Evolutionary conservation across 2,113 vertebrate genomes (phyloP).

Genomic region (sheep (Ovis aries)): DNA sequence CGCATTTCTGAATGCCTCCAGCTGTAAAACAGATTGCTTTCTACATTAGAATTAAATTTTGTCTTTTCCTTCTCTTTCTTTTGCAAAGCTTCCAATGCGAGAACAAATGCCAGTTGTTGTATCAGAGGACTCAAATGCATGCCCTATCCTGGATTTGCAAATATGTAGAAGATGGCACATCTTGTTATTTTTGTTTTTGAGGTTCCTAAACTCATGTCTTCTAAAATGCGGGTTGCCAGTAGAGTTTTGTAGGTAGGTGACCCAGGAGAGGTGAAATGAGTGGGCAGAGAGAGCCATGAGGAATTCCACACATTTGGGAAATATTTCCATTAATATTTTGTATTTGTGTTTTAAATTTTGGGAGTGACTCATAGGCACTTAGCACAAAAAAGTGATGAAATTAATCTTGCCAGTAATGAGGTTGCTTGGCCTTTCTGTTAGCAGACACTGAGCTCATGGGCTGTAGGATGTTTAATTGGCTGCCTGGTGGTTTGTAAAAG

Average conservation of each 20-base stretch:
- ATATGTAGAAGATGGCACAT: background rate
- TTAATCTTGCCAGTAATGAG: background rate
- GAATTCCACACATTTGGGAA: background rate
- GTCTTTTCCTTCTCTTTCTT: constrained; percentile 28
- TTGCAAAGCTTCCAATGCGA: background rate
- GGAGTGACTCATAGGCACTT: constrained; percentile 3
- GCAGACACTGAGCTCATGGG: background rate
- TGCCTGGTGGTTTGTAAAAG: background rate
- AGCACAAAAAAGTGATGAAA: background rate
- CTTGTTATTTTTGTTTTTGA: background rate
- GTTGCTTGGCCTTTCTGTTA: background rate
- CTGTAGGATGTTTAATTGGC: background rate
- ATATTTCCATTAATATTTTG: background rate
- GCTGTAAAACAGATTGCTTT: background rate
- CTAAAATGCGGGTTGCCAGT: background rate
- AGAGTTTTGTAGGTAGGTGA: background rate
- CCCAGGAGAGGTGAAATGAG: background rate
- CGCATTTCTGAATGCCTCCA: background rate
- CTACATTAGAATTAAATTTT: background rate
- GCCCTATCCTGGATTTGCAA: background rate
- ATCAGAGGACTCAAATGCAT: background rate
- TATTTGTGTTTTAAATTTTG: constrained; percentile 35
- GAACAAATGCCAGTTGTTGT: background rate
- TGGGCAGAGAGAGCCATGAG: background rate
- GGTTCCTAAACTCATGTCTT: background rate